phyloP scores from a whole-genome alignment of 2,888 invertebrate genomes.

The Nomada fucata region DNA sequence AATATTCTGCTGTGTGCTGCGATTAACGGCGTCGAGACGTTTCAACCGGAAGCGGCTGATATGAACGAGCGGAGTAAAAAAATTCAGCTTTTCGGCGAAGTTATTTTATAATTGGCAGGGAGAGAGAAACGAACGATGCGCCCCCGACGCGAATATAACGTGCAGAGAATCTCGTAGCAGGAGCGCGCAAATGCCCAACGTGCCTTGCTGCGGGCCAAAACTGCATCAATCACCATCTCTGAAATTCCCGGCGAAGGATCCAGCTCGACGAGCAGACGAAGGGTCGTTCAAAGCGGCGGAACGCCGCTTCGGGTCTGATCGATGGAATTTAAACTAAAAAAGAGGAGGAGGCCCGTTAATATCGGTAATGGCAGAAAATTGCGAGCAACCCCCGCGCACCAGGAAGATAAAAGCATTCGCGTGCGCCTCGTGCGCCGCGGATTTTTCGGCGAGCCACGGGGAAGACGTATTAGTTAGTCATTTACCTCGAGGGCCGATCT shows the following conservation, averaged over 20 bases:
- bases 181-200: not conserved
- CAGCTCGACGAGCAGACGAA: not conserved
- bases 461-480: slow-evolving; percentile 61
- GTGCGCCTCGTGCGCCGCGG: slow-evolving; percentile 42
- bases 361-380: slow-evolving; percentile 55
- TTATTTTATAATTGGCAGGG: not conserved
- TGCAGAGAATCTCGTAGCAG: not conserved
- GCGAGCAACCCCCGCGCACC: slow-evolving; percentile 31
- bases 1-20: too few relatives aligned
- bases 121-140: not conserved
- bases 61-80: too few relatives aligned
- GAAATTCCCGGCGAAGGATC: slow-evolving; percentile 6
- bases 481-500: slow-evolving; percentile 59
- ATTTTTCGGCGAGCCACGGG: slow-evolving; percentile 41
- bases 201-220: not conserved
- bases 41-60: too few relatives aligned
- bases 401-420: slow-evolving; percentile 51
- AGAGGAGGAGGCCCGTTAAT: slow-evolving; percentile 29
- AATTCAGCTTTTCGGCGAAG: too few relatives aligned
- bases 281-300: slow-evolving; percentile 1
- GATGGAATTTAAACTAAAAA: slow-evolving; percentile 52
- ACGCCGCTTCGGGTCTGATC: slow-evolving; percentile 14
- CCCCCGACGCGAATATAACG: not conserved
- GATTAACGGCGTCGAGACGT: too few relatives aligned
- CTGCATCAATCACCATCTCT: slow-evolving; percentile 28